phyloP scores from a whole-genome alignment of 2,797 vertebrate genomes.

The Pristis pectinata region DNA sequence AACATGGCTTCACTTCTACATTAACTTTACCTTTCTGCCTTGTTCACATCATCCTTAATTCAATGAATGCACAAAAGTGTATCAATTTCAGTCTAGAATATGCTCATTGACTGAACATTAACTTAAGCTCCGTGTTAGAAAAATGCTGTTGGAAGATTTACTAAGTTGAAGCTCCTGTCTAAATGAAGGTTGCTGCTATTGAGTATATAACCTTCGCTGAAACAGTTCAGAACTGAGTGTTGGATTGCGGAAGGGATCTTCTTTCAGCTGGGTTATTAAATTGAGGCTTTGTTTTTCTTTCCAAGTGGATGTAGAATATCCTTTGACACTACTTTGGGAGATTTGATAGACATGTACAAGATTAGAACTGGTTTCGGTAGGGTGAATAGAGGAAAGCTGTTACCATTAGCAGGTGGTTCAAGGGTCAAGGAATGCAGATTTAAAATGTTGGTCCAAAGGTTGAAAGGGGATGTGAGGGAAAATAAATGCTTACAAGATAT shows the following conservation, averaged over 20 bases:
- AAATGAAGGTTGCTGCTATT: neutral
- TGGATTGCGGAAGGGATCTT: neutral
- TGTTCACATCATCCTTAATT: neutral
- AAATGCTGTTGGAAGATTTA: neutral
- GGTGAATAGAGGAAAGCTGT: no score
- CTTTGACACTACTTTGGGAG: no score
- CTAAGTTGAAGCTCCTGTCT: neutral
- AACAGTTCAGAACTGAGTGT: neutral
- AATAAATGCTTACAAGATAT: no score
- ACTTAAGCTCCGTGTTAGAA: neutral
- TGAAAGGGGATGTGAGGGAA: no score
- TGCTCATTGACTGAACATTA: neutral
- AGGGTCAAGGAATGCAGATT: no score
- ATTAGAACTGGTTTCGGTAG: no score
- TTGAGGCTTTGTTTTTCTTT: no score
- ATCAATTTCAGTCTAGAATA: neutral
- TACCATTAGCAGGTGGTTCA: no score
- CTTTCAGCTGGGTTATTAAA: neutral
- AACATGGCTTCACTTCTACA: neutral
- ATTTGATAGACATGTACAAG: no score
- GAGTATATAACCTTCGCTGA: neutral
- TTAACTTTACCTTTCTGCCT: neutral
- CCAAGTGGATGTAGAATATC: no score
- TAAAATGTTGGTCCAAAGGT: no score
- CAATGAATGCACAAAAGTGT: neutral